Evolutionary conservation across 2,797 vertebrate genomes (phyloP).

Genomic region (Hippocampus kuda): DNA sequence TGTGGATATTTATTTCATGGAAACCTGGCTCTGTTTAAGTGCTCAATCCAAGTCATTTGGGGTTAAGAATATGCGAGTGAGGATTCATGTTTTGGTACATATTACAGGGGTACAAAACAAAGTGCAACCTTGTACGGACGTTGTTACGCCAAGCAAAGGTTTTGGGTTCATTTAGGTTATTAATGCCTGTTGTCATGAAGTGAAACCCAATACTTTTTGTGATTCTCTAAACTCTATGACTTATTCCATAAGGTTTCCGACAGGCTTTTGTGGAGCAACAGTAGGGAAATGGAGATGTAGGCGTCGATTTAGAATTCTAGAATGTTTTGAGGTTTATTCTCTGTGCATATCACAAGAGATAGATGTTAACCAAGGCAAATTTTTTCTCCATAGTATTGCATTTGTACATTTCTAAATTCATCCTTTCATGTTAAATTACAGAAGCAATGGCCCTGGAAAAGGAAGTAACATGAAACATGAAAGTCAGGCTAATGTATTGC

Average conservation of each 20-base stretch:
- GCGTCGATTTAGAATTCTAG: background rate
- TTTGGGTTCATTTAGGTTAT: background rate
- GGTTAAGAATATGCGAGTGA: background rate
- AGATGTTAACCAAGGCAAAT: background rate
- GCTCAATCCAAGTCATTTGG: background rate
- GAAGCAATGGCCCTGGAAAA: slow-evolving; percentile 11
- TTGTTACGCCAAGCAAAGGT: background rate
- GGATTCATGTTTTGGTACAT: background rate
- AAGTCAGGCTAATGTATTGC: slow-evolving; percentile 35
- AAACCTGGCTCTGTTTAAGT: background rate
- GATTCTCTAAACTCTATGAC: background rate
- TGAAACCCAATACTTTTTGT: background rate
- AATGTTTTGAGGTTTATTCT: background rate
- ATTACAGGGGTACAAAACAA: background rate
- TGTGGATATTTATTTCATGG: slow-evolving; percentile 18
- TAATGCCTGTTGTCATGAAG: background rate
- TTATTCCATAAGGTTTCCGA: background rate
- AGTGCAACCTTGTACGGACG: background rate
- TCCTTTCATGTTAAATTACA: background rate
- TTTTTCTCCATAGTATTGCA: background rate
- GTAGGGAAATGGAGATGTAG: background rate
- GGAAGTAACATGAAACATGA: slow-evolving; percentile 29
- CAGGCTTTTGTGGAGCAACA: background rate
- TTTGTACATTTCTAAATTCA: background rate
- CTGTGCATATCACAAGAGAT: background rate